Conservation (phyloP, 2,113 vertebrate genomes). For the Capreolus pygargus region DNA sequence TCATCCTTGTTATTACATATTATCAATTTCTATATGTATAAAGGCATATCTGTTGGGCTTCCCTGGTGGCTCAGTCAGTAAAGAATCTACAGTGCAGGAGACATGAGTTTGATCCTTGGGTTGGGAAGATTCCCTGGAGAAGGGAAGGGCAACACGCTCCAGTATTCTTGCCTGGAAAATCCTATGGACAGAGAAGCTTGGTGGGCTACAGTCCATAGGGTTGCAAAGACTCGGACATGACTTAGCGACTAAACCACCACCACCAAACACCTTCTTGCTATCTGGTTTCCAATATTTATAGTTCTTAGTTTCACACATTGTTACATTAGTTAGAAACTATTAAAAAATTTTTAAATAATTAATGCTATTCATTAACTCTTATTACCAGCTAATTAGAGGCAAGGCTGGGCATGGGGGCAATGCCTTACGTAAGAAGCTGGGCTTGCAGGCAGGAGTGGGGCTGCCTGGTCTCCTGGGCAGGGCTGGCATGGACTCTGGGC, state of each 20-base stretch:
- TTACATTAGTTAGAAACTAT: background rate
- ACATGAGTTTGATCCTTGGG: background rate
- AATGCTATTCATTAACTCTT: background rate
- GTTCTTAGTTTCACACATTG: background rate
- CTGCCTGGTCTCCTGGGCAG: accelerated
- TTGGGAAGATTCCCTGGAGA: no score
- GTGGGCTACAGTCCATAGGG: background rate
- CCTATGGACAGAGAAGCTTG: background rate
- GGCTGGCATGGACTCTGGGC: background rate
- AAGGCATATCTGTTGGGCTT: background rate
- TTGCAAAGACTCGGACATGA: background rate
- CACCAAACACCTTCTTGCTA: background rate
- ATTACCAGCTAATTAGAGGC: background rate
- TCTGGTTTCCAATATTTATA: background rate
- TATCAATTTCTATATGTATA: background rate
- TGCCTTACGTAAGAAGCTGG: accelerated
- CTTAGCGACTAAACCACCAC: background rate
- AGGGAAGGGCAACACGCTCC: background rate
- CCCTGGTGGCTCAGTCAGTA: background rate
- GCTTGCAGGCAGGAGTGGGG: accelerated
- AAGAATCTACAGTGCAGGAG: background rate
- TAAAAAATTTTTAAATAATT: background rate
- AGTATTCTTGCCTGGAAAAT: background rate
- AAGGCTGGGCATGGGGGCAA: accelerated
- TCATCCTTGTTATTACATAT: background rate